Percentiles rank a stretch among this genome's conserved stretches.
Conservation (phyloP, 2,113 vertebrate species). For the Phaetusa simplex region DNA sequence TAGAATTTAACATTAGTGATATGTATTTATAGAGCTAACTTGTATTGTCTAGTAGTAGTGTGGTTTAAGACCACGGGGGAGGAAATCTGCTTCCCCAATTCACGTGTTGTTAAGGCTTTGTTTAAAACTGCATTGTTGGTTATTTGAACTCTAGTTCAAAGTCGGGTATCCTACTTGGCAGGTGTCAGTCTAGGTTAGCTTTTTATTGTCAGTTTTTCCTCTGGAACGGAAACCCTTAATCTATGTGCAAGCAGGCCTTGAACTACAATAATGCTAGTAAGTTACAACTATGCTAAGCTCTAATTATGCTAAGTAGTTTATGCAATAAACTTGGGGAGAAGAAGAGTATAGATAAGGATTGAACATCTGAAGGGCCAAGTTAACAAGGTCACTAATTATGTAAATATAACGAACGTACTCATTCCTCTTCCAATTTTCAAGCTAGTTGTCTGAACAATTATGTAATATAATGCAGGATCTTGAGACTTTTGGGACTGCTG, state of each 20-base stretch:
- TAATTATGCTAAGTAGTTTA: conserved; percentile 26
- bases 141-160: background rate
- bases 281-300: background rate
- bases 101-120: background rate
- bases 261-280: background rate
- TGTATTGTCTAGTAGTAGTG: background rate
- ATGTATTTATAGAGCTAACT: background rate
- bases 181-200: background rate
- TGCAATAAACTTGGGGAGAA: conserved; percentile 5
- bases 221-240: background rate
- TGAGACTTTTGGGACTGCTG: background rate
- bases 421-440: background rate
- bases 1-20: background rate
- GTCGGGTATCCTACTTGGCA: background rate
- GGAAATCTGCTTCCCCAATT: background rate
- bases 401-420: background rate
- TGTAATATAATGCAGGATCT: background rate
- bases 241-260: background rate
- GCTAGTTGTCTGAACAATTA: background rate
- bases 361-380: background rate
- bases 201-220: background rate
- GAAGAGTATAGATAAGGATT: background rate
- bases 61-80: background rate
- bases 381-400: conserved; percentile 22
- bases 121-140: background rate